These are phyloP conservation scores for Cybosia mesomella DNA, from an alignment of 2,888 invertebrate genomes.

Conservation along the genomic window DNA sequence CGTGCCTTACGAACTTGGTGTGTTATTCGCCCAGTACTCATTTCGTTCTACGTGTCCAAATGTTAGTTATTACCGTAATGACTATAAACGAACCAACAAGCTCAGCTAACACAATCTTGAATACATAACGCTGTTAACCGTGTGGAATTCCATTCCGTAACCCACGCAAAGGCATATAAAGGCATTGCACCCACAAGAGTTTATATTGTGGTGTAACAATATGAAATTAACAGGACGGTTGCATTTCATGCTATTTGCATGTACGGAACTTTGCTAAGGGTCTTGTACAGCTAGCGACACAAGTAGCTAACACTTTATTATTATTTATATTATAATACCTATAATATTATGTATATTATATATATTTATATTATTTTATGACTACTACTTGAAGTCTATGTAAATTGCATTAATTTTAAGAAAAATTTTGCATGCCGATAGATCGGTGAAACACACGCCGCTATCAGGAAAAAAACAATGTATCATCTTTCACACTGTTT, in stretches of 20 bases:
- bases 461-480: too few relatives aligned
- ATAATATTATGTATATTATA: too few relatives aligned
- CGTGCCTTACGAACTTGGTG: background rate
- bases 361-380: too few relatives aligned
- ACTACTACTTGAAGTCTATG: too few relatives aligned
- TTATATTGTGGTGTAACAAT: conserved; percentile 51
- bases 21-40: background rate
- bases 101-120: conserved; percentile 30
- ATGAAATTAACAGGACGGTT: conserved; percentile 51
- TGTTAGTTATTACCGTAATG: background rate
- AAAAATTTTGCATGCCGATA: too few relatives aligned
- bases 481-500: too few relatives aligned
- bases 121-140: conserved; percentile 14
- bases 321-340: too few relatives aligned
- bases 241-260: background rate
- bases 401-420: too few relatives aligned
- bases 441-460: too few relatives aligned
- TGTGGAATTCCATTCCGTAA: conserved; percentile 32
- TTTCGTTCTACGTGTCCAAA: background rate
- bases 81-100: background rate
- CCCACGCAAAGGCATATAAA: conserved; percentile 45
- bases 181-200: conserved; percentile 54
- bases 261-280: background rate
- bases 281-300: background rate
- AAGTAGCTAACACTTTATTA: background rate